Percentiles rank a stretch among this genome's conserved stretches.
Evolutionary conservation across 2,797 vertebrate genomes (phyloP).

Genomic region (Mustela erminea): DNA sequence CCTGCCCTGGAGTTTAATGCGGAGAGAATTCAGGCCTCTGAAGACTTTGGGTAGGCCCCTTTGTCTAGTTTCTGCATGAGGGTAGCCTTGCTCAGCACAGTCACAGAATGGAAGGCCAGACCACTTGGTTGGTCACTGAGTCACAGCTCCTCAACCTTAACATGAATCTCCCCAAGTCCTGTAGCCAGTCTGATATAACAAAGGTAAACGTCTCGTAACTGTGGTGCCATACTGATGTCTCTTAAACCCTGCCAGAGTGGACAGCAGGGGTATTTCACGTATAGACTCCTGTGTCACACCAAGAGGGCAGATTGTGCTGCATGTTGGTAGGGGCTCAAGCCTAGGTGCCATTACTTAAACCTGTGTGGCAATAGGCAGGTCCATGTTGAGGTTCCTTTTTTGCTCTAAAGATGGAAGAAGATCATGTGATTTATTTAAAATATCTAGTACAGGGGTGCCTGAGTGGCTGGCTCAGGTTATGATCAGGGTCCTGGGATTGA

Average conservation of each 20-base stretch:
- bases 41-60: background rate
- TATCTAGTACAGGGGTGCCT: background rate
- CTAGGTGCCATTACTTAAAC: background rate
- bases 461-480: too few relatives aligned
- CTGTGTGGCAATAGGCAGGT: background rate
- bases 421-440: background rate
- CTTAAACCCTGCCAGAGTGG: background rate
- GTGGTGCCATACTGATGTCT: background rate
- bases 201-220: background rate
- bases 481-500: too few relatives aligned
- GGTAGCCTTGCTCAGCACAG: background rate
- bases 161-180: background rate
- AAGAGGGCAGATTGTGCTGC: background rate
- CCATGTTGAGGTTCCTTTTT: background rate
- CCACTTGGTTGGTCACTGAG: background rate
- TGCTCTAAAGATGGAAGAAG: background rate
- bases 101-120: background rate
- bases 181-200: background rate
- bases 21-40: background rate
- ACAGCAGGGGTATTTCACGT: rapidly evolving
- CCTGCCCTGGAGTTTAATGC: background rate
- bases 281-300: background rate
- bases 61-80: background rate
- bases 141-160: background rate
- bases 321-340: background rate